phyloP scores from a whole-genome alignment of 1,140 invertebrate species.

The Chymomyza costata region DNA sequence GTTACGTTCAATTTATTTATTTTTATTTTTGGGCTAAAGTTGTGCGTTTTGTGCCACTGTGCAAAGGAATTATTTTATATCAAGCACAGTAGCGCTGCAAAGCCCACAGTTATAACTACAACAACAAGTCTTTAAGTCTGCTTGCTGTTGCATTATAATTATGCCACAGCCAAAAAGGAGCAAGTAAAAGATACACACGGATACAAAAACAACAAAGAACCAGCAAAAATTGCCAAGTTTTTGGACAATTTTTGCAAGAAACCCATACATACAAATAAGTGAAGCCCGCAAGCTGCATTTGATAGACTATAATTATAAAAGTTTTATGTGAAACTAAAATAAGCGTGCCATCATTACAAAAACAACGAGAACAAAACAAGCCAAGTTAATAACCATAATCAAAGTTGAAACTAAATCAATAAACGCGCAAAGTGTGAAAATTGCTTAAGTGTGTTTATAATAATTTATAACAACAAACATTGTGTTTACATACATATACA shows the following conservation, averaged over 20 bases:
- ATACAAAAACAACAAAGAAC: constrained; percentile 28
- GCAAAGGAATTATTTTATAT: too few relatives aligned
- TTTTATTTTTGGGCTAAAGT: too few relatives aligned
- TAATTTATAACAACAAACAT: constrained; percentile 11
- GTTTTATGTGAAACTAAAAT: constrained; percentile 44
- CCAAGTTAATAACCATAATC: constrained; percentile 23
- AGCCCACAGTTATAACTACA: too few relatives aligned
- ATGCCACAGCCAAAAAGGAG: not conserved
- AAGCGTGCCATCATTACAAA: constrained; percentile 59
- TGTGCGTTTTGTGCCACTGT: not conserved
- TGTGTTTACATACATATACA: too few relatives aligned
- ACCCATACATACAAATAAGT: constrained; percentile 20
- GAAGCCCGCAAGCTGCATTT: constrained; percentile 11
- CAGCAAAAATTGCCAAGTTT: constrained; percentile 18
- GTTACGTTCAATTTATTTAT: too few relatives aligned
- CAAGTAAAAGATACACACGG: too few relatives aligned
- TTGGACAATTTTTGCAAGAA: constrained; percentile 3
- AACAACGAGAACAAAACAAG: constrained; percentile 11
- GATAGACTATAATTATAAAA: constrained; percentile 47
- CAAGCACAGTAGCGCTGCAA: too few relatives aligned
- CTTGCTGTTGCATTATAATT: not conserved
- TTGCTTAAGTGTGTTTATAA: constrained; percentile 28
- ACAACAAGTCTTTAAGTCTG: not conserved
- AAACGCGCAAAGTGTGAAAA: constrained; percentile 59
- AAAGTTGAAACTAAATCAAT: constrained; percentile 39